Evolutionary conservation across 2,113 vertebrate species (phyloP).

Genomic region (Phoxinus phoxinus): DNA sequence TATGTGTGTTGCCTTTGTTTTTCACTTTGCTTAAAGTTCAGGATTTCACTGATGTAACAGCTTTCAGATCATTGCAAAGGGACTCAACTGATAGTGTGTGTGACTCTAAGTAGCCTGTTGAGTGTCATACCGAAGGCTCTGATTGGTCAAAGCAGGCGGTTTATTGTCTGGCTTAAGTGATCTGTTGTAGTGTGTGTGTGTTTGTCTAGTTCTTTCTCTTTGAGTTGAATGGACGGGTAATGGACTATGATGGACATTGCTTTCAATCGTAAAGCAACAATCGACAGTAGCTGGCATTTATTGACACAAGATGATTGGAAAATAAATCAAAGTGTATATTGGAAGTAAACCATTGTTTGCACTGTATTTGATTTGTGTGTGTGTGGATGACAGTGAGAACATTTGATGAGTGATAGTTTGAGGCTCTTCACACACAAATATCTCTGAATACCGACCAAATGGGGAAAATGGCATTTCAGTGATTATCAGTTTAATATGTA

Average conservation of each 20-base stretch:
- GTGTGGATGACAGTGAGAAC: not conserved
- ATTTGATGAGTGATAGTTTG: not conserved
- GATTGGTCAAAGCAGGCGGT: not conserved
- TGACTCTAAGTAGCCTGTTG: not conserved
- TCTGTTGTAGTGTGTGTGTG: slow-evolving; percentile 11
- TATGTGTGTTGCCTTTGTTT: not conserved
- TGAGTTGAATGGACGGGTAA: not conserved
- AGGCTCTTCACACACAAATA: not conserved
- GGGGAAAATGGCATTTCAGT: not conserved
- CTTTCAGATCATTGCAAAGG: slow-evolving; percentile 2
- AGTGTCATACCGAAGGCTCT: not conserved
- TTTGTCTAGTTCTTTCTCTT: slow-evolving; percentile 9
- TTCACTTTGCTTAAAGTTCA: not conserved
- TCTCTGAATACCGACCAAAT: not conserved
- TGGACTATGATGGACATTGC: not conserved
- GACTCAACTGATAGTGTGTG: not conserved
- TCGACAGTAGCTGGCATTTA: not conserved
- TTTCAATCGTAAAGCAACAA: not conserved
- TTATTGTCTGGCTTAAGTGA: slow-evolving; percentile 27
- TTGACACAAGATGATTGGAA: not conserved
- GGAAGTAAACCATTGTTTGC: not conserved
- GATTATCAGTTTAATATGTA: not conserved
- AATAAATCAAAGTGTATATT: not conserved
- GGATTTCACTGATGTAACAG: not conserved
- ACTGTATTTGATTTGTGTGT: not conserved